Percentiles rank a stretch among this genome's conserved stretches.
Evolutionary conservation across 2,888 invertebrate genomes (phyloP).

Genomic region (Siphlonurus alternatus): DNA sequence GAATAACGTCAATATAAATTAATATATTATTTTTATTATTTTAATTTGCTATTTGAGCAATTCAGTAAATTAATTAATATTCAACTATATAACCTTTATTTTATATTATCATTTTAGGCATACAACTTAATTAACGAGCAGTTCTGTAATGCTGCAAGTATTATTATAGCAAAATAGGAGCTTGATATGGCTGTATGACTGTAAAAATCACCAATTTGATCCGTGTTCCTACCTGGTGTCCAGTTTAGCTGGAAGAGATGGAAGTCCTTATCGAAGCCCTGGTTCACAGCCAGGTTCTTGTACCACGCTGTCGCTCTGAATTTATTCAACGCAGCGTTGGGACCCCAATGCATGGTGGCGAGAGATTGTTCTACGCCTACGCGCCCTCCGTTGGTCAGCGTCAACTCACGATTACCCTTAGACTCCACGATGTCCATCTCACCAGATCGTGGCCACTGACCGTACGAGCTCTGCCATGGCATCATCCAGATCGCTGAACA

Average conservation of each 20-base stretch:
- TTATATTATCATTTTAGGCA: no score
- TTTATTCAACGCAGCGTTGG: constrained; percentile 33
- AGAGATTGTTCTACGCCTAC: constrained; percentile 40
- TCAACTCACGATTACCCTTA: constrained; percentile 38
- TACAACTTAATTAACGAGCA: no score
- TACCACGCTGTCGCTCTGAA: constrained; percentile 35
- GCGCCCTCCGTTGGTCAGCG: constrained; percentile 15
- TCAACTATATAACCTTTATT: no score
- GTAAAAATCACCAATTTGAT: no score
- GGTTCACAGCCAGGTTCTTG: constrained; percentile 15
- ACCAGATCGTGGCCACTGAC: constrained; percentile 51
- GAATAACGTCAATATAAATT: no score
- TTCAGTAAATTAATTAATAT: no score
- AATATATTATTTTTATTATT: no score
- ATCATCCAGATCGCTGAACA: constrained; percentile 49
- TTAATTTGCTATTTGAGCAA: no score
- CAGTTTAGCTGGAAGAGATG: constrained; percentile 49
- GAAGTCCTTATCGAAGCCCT: constrained; percentile 33
- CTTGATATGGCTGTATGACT: no score
- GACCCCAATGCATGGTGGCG: constrained; percentile 50
- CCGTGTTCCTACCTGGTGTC: constrained; percentile 34
- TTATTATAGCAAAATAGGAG: no score
- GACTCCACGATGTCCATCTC: constrained; percentile 54
- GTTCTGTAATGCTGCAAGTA: no score
- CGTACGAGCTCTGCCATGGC: constrained; percentile 42